Base-by-base conservation (phyloP, 2,113 vertebrate species). In the Arothron firmamentum region DNA sequence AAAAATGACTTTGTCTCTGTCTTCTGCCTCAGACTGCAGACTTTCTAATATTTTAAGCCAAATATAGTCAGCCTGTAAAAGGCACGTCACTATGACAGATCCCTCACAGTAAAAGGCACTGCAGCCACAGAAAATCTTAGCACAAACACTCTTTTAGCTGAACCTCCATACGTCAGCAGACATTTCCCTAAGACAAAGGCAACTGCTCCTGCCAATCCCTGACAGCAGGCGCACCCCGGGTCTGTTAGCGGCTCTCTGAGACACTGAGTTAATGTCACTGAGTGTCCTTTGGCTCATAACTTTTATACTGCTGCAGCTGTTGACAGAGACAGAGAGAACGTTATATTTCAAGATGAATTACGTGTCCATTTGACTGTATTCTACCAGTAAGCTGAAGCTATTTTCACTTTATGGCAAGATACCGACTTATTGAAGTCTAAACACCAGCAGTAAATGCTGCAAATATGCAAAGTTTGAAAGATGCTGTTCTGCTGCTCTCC, bases 151-250 rank as follows among this genome's bases (percentile, higher is more conserved):
- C 23, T 46, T 73, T 77, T 38, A 52, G 46, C 65, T 57, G 2
- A 76, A 62, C 41, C 53, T 17, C 14, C 38, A 63, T 62, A 75
- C 31, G 52, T 14, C 64, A 34, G 67, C 19, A 75, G 77, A 78
- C 63, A 67, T 70, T 78, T 86, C 71, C 62, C 59, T 21, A 59
- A 77, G 69, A 78, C 66, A 83, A 77, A 80, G 67, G 59, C 18
- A 43, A 65, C 23, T 72, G 76, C 77, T 71, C 48, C 52, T 70
- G 64, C 73, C 75, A 68, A 47, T 57, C 54, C 61, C 41, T 70
- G 64, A 79, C 34, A 20, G 58, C 18, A 54, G 42, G 62, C 67
- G 70, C 58, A 20, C 63, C 28, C 28, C 8, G 34, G 1, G 34
- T 56, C 42, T 48, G 57, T 73, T 56, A 75, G 47, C 34, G 0